Percentiles rank a stretch among this genome's conserved stretches.
phyloP scores from a whole-genome alignment of 1,140 invertebrate genomes.

The Trichonephila inaurata region DNA sequence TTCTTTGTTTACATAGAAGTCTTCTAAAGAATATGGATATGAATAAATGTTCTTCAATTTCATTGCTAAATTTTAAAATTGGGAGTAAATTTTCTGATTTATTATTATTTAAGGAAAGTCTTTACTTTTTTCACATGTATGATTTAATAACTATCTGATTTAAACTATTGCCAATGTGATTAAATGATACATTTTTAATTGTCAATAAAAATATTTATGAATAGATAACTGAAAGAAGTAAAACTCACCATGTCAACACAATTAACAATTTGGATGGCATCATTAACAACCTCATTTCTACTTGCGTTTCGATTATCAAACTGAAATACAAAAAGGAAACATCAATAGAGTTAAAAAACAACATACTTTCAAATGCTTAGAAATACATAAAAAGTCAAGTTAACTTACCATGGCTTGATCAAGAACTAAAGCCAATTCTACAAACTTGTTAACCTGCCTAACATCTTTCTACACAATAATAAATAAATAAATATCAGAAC shows the following conservation, averaged over 20 bases:
- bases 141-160: no score
- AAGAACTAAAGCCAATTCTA: constrained; percentile 94
- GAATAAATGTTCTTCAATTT: no score
- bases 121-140: no score
- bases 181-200: no score
- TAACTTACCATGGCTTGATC: constrained; percentile 92
- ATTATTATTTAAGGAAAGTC: no score
- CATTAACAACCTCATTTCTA: constrained; percentile 92
- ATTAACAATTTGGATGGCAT: constrained; percentile 97
- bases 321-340: constrained; percentile 81
- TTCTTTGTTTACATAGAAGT: no score
- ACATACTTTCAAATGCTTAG: neutral
- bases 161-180: no score
- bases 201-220: no score
- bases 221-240: neutral
- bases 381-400: neutral
- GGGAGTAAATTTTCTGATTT: no score
- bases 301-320: constrained; percentile 95
- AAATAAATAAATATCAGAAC: neutral
- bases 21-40: no score
- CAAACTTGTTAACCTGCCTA: constrained; percentile 92
- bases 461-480: constrained; percentile 85
- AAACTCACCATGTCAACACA: constrained; percentile 94
- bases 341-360: neutral
- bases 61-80: no score